Percentiles rank a stretch among this genome's conserved stretches.
Conservation (phyloP, 2,113 vertebrate genomes). For the Rhineura floridana region DNA sequence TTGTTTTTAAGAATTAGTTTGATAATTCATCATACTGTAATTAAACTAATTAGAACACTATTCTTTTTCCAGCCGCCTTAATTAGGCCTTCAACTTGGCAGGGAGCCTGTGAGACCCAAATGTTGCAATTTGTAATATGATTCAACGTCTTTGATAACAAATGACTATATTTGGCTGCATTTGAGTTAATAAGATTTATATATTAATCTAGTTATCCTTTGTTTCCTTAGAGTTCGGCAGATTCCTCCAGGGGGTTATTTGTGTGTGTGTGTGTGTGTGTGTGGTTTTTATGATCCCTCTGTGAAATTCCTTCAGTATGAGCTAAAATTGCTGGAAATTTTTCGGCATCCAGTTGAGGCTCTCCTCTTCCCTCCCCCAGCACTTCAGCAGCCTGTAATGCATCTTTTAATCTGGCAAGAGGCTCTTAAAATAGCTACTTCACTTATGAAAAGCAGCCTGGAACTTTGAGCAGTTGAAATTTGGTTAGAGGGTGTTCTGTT, state of each 20-base stretch:
- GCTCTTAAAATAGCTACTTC: conserved; percentile 50
- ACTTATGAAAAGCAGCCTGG: conserved; percentile 26
- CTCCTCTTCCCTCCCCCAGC: conserved; percentile 30
- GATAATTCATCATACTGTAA: conserved; percentile 82
- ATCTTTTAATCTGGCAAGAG: conserved; percentile 9
- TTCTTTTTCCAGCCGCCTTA: conserved; percentile 78
- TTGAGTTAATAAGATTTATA: conserved; percentile 81
- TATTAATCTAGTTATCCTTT: conserved; percentile 77
- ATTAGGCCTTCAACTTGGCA: conserved; percentile 79
- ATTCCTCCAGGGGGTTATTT: conserved; percentile 53
- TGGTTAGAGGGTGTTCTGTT: background rate
- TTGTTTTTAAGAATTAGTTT: conserved; percentile 78
- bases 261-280: background rate
- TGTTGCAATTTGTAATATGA: conserved; percentile 78
- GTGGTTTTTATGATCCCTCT: conserved; percentile 63
- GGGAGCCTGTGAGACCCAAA: conserved; percentile 70
- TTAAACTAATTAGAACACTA: conserved; percentile 82
- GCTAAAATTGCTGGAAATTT: conserved; percentile 72
- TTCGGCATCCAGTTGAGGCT: conserved; percentile 44
- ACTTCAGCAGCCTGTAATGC: conserved; percentile 23
- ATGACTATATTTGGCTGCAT: conserved; percentile 74
- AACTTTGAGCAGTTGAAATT: background rate
- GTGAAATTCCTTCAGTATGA: conserved; percentile 70
- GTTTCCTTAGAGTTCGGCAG: conserved; percentile 71
- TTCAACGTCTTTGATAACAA: conserved; percentile 76